A percentile compares a stretch with the other conserved stretches of the same genome.
phyloP scores from a whole-genome alignment of 2,797 vertebrate genomes.

The Limosa lapponica region DNA sequence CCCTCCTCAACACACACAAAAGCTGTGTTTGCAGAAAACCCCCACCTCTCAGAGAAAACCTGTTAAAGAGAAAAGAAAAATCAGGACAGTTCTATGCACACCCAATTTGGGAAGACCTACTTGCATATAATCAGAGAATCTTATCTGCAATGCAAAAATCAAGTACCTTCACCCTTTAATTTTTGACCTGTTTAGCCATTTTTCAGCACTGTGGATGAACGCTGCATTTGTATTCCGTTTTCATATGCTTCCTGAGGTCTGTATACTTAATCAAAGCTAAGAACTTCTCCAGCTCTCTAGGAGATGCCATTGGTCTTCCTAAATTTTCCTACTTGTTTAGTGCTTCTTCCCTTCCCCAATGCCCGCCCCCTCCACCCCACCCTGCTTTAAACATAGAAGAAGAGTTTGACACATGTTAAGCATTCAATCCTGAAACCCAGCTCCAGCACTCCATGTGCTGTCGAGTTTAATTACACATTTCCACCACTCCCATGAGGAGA shows the following conservation, averaged over 20 bases:
- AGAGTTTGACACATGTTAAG: neutral
- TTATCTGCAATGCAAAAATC: neutral
- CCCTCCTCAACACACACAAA: neutral
- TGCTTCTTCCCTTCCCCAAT: neutral
- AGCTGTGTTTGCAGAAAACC: neutral
- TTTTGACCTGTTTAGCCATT: neutral
- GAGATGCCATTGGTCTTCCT: neutral
- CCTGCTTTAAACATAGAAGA: neutral
- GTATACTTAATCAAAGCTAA: neutral
- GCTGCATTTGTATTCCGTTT: neutral
- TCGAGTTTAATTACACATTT: neutral
- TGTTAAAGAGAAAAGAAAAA: neutral
- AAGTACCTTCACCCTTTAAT: neutral
- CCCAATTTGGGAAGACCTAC: neutral
- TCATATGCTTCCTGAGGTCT: neutral
- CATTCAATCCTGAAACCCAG: neutral
- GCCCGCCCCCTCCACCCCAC: rapidly evolving
- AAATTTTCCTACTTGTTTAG: neutral
- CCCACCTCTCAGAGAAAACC: neutral
- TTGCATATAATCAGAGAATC: neutral
- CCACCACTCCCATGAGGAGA: neutral
- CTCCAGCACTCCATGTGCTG: neutral
- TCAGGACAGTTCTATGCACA: neutral
- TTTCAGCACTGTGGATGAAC: neutral
- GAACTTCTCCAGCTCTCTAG: neutral